These are phyloP conservation scores for Punctoribates punctum DNA, from an alignment of 2,888 invertebrate species.

Conservation along the genomic window DNA sequence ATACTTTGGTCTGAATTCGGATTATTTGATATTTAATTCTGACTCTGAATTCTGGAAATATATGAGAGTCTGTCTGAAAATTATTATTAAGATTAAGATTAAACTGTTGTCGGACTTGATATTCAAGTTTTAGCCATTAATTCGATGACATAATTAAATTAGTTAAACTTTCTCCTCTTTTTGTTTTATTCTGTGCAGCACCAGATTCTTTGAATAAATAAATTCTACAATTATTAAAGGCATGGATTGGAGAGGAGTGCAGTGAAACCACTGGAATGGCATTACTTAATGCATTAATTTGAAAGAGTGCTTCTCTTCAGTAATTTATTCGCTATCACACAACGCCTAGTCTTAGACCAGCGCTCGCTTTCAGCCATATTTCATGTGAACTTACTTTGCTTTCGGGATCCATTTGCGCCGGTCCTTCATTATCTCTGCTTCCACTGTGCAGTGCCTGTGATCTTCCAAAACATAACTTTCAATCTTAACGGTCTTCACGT, in stretches of 20 bases:
- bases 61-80: neutral
- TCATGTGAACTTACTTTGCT: conserved; percentile 29
- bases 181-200: neutral
- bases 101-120: conserved; percentile 20
- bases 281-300: conserved; percentile 33
- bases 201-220: conserved; percentile 24
- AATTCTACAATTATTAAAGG: conserved; percentile 23
- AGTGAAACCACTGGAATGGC: conserved; percentile 28
- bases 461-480: no score
- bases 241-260: neutral
- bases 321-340: conserved; percentile 17
- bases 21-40: conserved; percentile 26
- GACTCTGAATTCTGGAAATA: conserved; percentile 21
- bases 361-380: conserved; percentile 25
- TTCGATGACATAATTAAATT: conserved; percentile 29
- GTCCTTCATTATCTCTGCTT: neutral
- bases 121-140: conserved; percentile 31
- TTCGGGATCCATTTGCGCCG: conserved; percentile 9
- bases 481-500: neutral
- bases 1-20: no score
- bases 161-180: conserved; percentile 2
- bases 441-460: neutral
- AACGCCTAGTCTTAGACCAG: conserved; percentile 6
- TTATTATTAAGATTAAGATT: neutral
- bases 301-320: conserved; percentile 13